Evolutionary conservation across 1,140 invertebrate genomes (phyloP), one percentile per base, ranked within the genome.

Genomic region (Apis dorsata): DNA sequence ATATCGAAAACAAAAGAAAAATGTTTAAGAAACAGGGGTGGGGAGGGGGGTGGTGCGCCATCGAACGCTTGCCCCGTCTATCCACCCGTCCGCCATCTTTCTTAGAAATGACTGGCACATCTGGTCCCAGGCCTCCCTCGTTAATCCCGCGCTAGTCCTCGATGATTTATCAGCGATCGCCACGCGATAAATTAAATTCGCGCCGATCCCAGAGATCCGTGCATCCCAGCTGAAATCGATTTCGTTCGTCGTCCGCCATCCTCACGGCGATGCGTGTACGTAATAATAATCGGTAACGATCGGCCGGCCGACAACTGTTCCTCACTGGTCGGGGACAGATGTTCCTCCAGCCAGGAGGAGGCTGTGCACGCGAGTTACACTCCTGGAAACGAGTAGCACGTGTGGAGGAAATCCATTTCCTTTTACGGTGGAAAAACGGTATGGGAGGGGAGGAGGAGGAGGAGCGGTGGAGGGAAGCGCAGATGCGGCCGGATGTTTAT

Each of bases 321-420:
- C 2, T 7, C 83, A 60, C 62, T 17, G 21, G 44, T 28, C 79
- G 81, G 77, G 87, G 90, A 91, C 91, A 93, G 91, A 92, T 92
- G 92, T 92, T 90, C 80, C 73, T 86, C 79, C 86, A 60, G 59
- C 71, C 19, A 65, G 53, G 75, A 73, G 86, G 85, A 86, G 80
- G 79, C 82, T 90, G 89, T 59, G 76, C 84, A 69, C 55, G 24
- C 62, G 62, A 63, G 83, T 79, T 84, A 4, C 2, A 3, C 4
- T 7, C 4, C 83, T 85, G 84, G 92, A 92, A 24, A 91, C 91
- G 91, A 91, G 91, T 79, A 91, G 87, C 92, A 93, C 91, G 91
- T 93, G 92, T 90, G 86, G 88, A 93, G 92, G 92, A 93, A 93
- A 92, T 92, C 84, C 92, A 92, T 92, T 93, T 93, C 92, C 92